Percentiles rank a stretch among this genome's conserved stretches.
phyloP scores from a whole-genome alignment of 2,797 vertebrate species.

The Acrocephalus scirpaceus region DNA sequence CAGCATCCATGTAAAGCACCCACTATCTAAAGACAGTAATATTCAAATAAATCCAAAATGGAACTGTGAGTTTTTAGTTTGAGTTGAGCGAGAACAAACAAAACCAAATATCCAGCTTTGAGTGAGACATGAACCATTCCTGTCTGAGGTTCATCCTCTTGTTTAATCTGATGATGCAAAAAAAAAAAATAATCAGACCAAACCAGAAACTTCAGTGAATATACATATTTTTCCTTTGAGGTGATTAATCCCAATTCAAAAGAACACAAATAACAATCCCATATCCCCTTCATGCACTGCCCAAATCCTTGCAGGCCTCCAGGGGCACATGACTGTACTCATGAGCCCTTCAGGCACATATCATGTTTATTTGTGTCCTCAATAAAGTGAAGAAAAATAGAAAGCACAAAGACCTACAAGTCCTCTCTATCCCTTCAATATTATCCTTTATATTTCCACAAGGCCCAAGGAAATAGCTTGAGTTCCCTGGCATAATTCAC shows the following conservation, averaged over 20 bases:
- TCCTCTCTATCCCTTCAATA: not conserved
- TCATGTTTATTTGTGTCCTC: not conserved
- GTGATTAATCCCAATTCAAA: not conserved
- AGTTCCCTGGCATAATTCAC: not conserved
- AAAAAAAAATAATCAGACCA: not conserved
- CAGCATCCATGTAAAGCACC: accelerated
- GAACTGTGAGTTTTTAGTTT: not conserved
- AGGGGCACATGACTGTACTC: not conserved
- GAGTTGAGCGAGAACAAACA: not conserved
- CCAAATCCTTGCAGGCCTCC: not conserved
- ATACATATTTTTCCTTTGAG: not conserved
- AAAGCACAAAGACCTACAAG: not conserved
- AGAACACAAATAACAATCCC: not conserved
- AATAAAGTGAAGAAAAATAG: not conserved
- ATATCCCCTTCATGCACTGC: not conserved
- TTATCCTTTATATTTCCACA: not conserved
- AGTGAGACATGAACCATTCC: not conserved
- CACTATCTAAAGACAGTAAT: not conserved
- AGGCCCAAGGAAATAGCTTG: not conserved
- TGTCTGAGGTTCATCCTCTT: not conserved
- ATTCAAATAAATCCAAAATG: not conserved
- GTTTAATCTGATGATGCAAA: not conserved
- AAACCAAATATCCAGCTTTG: not conserved
- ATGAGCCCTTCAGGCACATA: not conserved
- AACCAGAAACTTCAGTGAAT: not conserved